These are phyloP conservation scores for Apamea monoglypha DNA, from an alignment of 2,888 invertebrate species.

Conservation along the genomic window DNA sequence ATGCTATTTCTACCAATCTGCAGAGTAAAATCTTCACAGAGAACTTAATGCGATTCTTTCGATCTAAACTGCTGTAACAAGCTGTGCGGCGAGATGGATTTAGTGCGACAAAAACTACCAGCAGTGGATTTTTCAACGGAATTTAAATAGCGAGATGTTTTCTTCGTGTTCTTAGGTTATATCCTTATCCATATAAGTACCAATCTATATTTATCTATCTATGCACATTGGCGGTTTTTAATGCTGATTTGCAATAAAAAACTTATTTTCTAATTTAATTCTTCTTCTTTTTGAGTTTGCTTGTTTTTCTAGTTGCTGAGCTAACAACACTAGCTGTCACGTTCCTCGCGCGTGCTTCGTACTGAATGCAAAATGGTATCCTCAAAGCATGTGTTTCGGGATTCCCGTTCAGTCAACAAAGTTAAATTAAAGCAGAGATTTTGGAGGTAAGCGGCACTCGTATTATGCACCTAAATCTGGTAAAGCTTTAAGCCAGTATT, in stretches of 20 bases:
- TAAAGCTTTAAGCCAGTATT: not conserved
- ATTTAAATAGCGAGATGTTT: conserved; percentile 12
- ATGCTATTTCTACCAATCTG: conserved; percentile 35
- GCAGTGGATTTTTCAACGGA: conserved; percentile 21
- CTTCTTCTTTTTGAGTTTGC: not conserved
- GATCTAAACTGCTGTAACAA: conserved; percentile 39
- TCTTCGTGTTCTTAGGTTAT: not conserved
- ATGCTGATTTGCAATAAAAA: not conserved
- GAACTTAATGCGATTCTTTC: conserved; percentile 41
- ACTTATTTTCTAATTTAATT: not conserved
- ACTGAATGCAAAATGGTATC: conserved; percentile 21
- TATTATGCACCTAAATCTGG: not conserved
- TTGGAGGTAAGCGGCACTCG: not conserved
- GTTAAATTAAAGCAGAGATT: not conserved
- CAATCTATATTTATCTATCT: not conserved
- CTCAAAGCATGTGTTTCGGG: conserved; percentile 25
- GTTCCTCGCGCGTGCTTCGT: conserved; percentile 15
- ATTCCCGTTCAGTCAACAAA: conserved; percentile 11
- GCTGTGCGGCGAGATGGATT: conserved; percentile 40
- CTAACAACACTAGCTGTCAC: conserved; percentile 3
- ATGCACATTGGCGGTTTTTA: not conserved
- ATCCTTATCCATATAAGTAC: not conserved
- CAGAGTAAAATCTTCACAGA: conserved; percentile 29
- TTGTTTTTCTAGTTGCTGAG: not conserved
- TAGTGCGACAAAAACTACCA: conserved; percentile 36